Evolutionary conservation across 2,888 invertebrate genomes (phyloP), one percentile per base, ranked within the genome.

Genomic region (Drosophila dives): DNA sequence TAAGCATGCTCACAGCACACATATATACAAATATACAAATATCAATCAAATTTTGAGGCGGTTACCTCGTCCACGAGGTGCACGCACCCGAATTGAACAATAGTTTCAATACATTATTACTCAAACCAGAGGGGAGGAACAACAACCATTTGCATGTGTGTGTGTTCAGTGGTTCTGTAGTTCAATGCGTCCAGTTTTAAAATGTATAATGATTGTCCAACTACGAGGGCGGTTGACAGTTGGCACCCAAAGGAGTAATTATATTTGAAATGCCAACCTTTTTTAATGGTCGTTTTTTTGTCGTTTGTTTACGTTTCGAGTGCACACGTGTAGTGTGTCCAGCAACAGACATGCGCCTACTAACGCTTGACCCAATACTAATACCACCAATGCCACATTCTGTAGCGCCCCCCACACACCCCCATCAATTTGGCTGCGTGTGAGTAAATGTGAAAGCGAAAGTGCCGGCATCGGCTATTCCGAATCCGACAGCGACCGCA

Each of bases 321-420:
- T 60, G 61, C 71, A 67, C 78, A 71, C 75, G 83, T 77, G 74
- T 66, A 69, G 69, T 68, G 64, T 32, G 55, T 65, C 67, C 65
- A 64, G 55, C 60, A 71, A 84, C 72, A 86, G 83, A 83, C 86
- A 89, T 81, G 88, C 81, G 86, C 88, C 83, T 88, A 81, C 72
- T 3, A 26, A 10, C 10, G 56, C 53, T 65, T 75, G 71, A 79
- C 79, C 79, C 75, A 72, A 64, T 67, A 51, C 50, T 54, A 40
- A 49, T 38, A 10, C 45, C 45, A 20, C 36, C 10, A 17, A 5
- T 42, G 12, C 10, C n/a, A 23, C 17, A 11, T 29, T 32, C 3
- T 26, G 26, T 5, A 11, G 49, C 26, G 26, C 29, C 29, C 29
- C 29, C 17, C 26, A n/a, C 26, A 5, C n/a, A 12, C 1, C 7